Evolutionary conservation across 2,113 vertebrate species (phyloP), one percentile per base, ranked within the genome.

Genomic region (Diphyllodes magnificus): DNA sequence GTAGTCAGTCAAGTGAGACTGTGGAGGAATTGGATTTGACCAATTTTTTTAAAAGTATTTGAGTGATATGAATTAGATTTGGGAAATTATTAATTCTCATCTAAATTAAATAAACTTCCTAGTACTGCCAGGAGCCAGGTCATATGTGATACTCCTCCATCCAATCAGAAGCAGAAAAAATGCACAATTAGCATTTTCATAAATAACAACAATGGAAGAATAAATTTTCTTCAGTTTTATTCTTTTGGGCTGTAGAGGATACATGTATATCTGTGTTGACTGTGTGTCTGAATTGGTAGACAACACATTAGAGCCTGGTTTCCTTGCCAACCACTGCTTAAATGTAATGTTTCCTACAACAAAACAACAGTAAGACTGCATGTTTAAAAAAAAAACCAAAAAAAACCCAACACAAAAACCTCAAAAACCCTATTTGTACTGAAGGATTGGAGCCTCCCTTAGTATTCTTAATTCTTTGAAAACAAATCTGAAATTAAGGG

Each of bases 291-390:
- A 90, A 83, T 42, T 86, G 59, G 35, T 68, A 90, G 23, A 57
- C 53, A 42, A 35, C 66, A 70, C n/a, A n/a, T 66, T 47, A 56
- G 70, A 94, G 60, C 63, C 54, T 78, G 40, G 49, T 96, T 97
- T 97, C 90, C 85, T 94, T 94, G 88, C 92, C 88, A 96, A 85
- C 87, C 23, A 30, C 59, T 86, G 61, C 80, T 85, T 93, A 94
- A 92, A 86, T 59, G 44, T 42, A 91, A 31, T 30, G 23, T 93
- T 96, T 93, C 80, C 59, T 86, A 53, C 95, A 94, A 95, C 56
- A 86, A 95, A 95, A 92, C 47, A 81, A 57, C 57, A 89, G 44
- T 77, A 69, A 95, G 80, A 73, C 30, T 54, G 25, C 42, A 11
- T 76, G 11, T 59, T 33, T 4, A 5, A 21, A 44, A 33, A 53